Conservation (phyloP, 2,113 vertebrate genomes). For the Mobula birostris region DNA sequence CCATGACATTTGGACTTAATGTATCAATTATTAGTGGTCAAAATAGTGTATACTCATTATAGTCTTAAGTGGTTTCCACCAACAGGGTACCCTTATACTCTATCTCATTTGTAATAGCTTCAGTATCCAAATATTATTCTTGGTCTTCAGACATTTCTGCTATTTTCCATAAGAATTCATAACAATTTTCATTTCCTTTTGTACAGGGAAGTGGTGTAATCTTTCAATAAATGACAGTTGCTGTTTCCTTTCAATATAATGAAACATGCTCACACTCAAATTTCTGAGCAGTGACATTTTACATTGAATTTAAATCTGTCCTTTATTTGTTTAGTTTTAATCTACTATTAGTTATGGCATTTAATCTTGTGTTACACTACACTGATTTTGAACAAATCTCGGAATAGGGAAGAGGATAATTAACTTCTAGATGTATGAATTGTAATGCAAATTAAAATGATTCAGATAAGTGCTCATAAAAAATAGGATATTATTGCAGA, state of each 20-base stretch:
- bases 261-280: conserved; percentile 8
- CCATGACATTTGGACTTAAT: neutral
- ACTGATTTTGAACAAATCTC: conserved; percentile 16
- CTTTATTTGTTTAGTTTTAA: conserved; percentile 29
- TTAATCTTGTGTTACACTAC: conserved; percentile 33
- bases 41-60: neutral
- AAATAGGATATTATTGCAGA: conserved; percentile 33
- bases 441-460: conserved; percentile 35
- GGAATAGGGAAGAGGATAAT: conserved; percentile 25
- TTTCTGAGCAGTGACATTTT: conserved; percentile 17
- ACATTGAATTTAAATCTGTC: conserved; percentile 32
- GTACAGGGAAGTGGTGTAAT: neutral
- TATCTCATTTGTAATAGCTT: neutral
- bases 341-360: conserved; percentile 35
- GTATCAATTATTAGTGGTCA: neutral
- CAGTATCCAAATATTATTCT: neutral
- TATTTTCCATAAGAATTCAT: neutral
- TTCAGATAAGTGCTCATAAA: conserved; percentile 31
- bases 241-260: neutral
- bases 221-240: neutral
- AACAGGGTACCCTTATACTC: neutral
- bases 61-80: neutral
- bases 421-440: conserved; percentile 31
- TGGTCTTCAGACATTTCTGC: neutral
- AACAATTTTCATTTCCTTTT: conserved; percentile 23